These are phyloP conservation scores for Liasis olivaceus DNA, from an alignment of 2,797 vertebrate species.

Conservation along the genomic window DNA sequence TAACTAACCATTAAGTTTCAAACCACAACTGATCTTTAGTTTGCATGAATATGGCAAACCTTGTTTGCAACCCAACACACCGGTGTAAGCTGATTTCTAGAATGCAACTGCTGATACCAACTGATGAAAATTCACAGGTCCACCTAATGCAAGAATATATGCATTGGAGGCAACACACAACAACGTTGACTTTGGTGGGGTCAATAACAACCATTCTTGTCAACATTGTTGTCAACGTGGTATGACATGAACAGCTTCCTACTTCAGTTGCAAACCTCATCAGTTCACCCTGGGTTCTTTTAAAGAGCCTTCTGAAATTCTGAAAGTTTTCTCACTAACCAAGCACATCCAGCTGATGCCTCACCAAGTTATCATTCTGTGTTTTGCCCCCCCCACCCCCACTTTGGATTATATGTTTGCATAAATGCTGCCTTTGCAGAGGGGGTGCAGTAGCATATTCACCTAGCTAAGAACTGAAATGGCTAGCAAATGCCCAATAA, in stretches of 20 bases:
- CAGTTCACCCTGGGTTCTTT: background rate
- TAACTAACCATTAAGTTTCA: background rate
- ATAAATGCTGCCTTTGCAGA: constrained; percentile 20
- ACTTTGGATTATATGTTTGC: constrained; percentile 12
- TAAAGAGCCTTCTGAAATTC: background rate
- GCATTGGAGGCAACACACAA: background rate
- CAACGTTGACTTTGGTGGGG: background rate
- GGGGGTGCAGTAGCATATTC: background rate
- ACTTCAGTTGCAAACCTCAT: background rate
- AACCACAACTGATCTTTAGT: background rate
- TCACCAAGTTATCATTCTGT: background rate
- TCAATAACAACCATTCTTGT: background rate
- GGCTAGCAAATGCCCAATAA: constrained; percentile 1
- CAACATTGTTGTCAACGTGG: background rate
- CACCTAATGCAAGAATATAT: background rate
- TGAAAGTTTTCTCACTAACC: background rate
- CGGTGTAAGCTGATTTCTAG: background rate
- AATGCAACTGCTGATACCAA: background rate
- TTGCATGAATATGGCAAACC: background rate
- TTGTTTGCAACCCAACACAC: background rate
- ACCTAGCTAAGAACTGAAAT: constrained; percentile 18
- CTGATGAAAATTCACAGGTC: background rate
- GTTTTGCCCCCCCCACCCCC: background rate
- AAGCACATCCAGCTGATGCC: background rate
- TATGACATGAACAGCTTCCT: background rate